A percentile compares a stretch with the other conserved stretches of the same genome.
phyloP scores from a whole-genome alignment of 1,140 invertebrate species.

The Drosophila pallidifrons region DNA sequence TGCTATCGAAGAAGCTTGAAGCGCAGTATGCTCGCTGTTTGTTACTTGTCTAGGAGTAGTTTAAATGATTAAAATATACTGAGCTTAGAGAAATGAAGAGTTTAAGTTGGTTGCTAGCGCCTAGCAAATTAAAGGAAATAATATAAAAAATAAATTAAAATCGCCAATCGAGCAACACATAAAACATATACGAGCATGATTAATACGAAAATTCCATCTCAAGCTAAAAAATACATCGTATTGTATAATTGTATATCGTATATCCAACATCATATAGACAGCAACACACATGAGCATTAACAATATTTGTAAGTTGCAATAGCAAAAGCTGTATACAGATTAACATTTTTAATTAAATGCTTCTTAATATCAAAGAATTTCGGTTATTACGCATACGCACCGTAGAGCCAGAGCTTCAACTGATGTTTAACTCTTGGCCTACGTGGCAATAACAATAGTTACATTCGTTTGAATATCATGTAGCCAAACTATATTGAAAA shows the following conservation, averaged over 20 bases:
- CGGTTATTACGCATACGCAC: constrained; percentile 38
- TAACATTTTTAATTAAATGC: constrained; percentile 14
- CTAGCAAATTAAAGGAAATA: constrained; percentile 30
- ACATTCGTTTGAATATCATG: background rate
- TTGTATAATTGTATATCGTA: background rate
- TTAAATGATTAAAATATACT: constrained; percentile 11
- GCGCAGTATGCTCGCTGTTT: constrained; percentile 22
- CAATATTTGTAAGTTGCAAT: constrained; percentile 33
- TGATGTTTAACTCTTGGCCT: constrained; percentile 18
- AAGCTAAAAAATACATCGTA: constrained; percentile 33
- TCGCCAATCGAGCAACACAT: constrained; percentile 51
- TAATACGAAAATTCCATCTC: constrained; percentile 30
- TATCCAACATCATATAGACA: constrained; percentile 26
- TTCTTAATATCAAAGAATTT: constrained; percentile 17
- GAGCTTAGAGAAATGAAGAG: constrained; percentile 7
- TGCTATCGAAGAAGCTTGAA: constrained; percentile 41
- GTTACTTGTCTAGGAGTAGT: constrained; percentile 14
- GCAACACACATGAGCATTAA: constrained; percentile 51
- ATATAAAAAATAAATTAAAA: constrained; percentile 26
- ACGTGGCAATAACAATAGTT: constrained; percentile 19
- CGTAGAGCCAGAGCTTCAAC: constrained; percentile 21
- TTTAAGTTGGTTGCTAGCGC: background rate
- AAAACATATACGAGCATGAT: constrained; percentile 34
- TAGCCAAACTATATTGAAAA: constrained; percentile 16
- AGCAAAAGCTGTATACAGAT: constrained; percentile 36